Conservation (phyloP, 2,797 vertebrate species). For the Pipistrellus pipistrellus region DNA sequence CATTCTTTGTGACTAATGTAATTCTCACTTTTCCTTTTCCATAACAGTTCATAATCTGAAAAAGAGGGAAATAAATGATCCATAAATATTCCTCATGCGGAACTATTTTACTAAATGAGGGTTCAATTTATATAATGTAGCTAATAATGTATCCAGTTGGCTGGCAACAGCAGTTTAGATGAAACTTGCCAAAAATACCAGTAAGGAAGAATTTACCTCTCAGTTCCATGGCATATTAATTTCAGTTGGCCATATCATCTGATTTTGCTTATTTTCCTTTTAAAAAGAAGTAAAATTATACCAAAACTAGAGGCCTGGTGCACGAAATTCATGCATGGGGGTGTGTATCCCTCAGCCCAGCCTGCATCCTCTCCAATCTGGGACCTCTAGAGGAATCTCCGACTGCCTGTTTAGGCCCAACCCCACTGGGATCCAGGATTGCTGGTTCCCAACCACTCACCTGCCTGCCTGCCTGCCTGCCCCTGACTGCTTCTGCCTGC, state of each 20-base stretch:
- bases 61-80: conserved; percentile 60
- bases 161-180: not conserved
- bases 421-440: too few species aligned
- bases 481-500: too few species aligned
- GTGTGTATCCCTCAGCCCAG: too few species aligned
- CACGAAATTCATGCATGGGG: too few species aligned
- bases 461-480: too few species aligned
- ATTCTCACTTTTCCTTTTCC: conserved; percentile 97
- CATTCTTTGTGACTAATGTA: conserved; percentile 96
- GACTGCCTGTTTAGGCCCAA: too few species aligned
- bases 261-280: conserved; percentile 51
- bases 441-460: too few species aligned
- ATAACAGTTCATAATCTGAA: conserved; percentile 94
- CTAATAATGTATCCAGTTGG: conserved; percentile 22
- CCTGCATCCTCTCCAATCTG: too few species aligned
- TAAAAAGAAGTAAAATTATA: conserved; percentile 62
- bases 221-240: conserved; percentile 35
- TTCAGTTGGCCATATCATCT: conserved; percentile 44
- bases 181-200: conserved; percentile 45
- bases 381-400: too few species aligned
- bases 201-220: conserved; percentile 51
- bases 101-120: conserved; percentile 59
- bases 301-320: too few species aligned
- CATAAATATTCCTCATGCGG: conserved; percentile 38
- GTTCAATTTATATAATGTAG: conserved; percentile 31